Evolutionary conservation across 2,797 vertebrate species (phyloP).

Genomic region (Ctenochaetus hawaiiensis): DNA sequence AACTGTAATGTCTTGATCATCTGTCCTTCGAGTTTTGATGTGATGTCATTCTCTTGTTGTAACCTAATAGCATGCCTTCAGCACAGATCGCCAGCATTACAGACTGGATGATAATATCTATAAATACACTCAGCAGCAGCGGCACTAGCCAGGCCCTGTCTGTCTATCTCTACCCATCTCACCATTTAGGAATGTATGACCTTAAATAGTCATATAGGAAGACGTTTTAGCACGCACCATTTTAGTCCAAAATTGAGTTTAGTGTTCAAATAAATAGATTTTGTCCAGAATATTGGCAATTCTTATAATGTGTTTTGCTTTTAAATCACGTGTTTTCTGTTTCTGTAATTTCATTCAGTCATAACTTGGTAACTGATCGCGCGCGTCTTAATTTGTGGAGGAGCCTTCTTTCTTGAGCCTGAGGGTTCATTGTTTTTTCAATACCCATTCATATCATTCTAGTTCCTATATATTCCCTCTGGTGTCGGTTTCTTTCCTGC

Average conservation of each 20-base stretch:
- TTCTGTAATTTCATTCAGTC: conserved; percentile 15
- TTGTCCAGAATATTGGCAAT: neutral
- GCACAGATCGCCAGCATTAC: conserved; percentile 63
- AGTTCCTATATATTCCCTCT: conserved; percentile 52
- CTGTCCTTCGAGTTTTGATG: conserved; percentile 71
- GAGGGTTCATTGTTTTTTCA: conserved; percentile 53
- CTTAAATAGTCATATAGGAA: conserved; percentile 78
- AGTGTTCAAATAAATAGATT: neutral
- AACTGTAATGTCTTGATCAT: conserved; percentile 66
- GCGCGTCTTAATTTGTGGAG: conserved; percentile 22
- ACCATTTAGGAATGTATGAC: conserved; percentile 81
- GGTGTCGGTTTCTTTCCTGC: conserved; percentile 52
- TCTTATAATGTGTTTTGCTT: neutral
- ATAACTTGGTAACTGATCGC: conserved; percentile 25
- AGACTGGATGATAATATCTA: conserved; percentile 75
- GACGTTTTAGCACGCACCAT: conserved; percentile 42
- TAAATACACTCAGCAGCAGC: conserved; percentile 66
- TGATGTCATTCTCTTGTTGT: conserved; percentile 77
- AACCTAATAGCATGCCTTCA: conserved; percentile 73
- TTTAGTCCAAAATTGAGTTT: conserved; percentile 31
- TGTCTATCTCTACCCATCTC: conserved; percentile 76
- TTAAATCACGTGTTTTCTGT: neutral
- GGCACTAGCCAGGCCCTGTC: conserved; percentile 69
- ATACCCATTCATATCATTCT: conserved; percentile 47
- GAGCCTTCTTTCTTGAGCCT: conserved; percentile 11